Percentiles rank a stretch among this genome's conserved stretches.
Conservation (phyloP, 1,140 invertebrate genomes). For the Galleria mellonella region DNA sequence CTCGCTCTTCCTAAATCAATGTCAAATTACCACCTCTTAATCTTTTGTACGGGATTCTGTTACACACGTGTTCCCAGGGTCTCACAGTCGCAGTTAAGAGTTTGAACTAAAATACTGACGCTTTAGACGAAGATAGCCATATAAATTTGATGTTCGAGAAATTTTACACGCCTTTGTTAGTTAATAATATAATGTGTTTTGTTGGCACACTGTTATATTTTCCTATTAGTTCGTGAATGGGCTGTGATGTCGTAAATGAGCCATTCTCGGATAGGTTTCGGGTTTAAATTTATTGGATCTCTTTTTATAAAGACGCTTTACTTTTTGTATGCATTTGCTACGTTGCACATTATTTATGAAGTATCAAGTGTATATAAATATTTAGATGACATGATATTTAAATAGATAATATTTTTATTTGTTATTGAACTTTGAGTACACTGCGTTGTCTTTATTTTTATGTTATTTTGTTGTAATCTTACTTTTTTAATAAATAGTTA, state of each 20-base stretch:
- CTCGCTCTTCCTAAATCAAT: conserved; percentile 62
- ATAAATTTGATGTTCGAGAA: conserved; percentile 65
- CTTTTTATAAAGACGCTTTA: background rate
- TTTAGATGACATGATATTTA: no score
- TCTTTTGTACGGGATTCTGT: conserved; percentile 62
- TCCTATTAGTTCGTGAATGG: conserved; percentile 42
- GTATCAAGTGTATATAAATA: no score
- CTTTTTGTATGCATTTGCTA: background rate
- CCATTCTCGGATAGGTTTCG: conserved; percentile 37
- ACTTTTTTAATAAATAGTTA: no score
- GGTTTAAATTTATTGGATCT: conserved; percentile 29
- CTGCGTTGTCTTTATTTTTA: no score
- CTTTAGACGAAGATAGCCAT: conserved; percentile 38
- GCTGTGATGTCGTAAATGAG: conserved; percentile 42
- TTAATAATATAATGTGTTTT: conserved; percentile 33
- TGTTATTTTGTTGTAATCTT: no score
- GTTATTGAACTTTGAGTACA: no score
- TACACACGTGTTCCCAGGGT: conserved; percentile 55
- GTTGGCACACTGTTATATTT: conserved; percentile 40
- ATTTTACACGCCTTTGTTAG: conserved; percentile 64
- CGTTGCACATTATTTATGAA: no score
- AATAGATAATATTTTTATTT: no score
- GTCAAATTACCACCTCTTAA: conserved; percentile 72
- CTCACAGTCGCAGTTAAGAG: conserved; percentile 19
- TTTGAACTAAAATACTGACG: conserved; percentile 38